Conservation (phyloP, 2,888 invertebrate species). For the Selenia dentaria region DNA sequence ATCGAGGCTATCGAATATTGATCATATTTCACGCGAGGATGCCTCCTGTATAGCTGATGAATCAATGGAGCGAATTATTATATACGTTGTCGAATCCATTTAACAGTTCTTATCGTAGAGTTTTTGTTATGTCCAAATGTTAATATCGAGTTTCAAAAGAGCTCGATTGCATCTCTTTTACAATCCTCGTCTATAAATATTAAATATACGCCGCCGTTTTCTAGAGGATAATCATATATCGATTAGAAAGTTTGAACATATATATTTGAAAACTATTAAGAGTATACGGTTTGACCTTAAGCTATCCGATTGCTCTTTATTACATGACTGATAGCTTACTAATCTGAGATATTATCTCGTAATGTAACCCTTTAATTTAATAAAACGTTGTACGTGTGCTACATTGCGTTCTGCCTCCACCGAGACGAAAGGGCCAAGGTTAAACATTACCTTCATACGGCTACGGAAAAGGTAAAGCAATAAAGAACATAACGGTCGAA, state of each 20-base stretch:
- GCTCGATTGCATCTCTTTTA: constrained; percentile 6
- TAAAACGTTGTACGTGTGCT: constrained; percentile 46
- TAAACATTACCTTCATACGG: constrained; percentile 46
- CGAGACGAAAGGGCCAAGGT: constrained; percentile 51
- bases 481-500: constrained; percentile 44
- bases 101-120: constrained; percentile 1
- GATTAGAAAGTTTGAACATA: constrained; percentile 7
- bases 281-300: constrained; percentile 47
- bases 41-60: constrained; percentile 23
- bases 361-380: constrained; percentile 50
- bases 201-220: not conserved
- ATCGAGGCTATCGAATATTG: constrained; percentile 52
- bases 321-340: constrained; percentile 45
- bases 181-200: not conserved
- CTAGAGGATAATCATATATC: not conserved
- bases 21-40: constrained; percentile 47
- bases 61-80: constrained; percentile 17
- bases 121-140: constrained; percentile 8
- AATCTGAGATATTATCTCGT: constrained; percentile 44
- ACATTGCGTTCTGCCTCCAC: constrained; percentile 41
- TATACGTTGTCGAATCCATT: constrained; percentile 5
- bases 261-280: constrained; percentile 33
- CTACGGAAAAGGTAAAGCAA: constrained; percentile 43
- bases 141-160: constrained; percentile 14
- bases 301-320: constrained; percentile 45